Percentiles rank a stretch among this genome's conserved stretches.
These are phyloP conservation scores for Torymus texanus DNA, from an alignment of 2,888 invertebrate species.

Conservation along the genomic window DNA sequence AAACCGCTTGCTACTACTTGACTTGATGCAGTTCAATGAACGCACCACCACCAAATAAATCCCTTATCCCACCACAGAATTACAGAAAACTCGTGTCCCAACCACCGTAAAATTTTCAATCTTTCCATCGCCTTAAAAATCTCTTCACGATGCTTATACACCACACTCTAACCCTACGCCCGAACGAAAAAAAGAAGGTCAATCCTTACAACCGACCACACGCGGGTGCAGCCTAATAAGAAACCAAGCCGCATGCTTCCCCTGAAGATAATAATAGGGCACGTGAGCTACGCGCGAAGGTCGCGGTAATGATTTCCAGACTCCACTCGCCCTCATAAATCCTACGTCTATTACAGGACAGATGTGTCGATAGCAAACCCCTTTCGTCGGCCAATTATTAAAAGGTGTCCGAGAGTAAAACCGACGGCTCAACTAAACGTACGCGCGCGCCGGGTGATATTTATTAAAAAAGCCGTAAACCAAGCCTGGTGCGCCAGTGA, in stretches of 20 bases:
- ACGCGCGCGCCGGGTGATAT: background rate
- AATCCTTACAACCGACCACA: slow-evolving; percentile 15
- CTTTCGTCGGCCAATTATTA: slow-evolving; percentile 56
- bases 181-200: background rate
- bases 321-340: slow-evolving; percentile 68
- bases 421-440: slow-evolving; percentile 52
- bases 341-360: slow-evolving; percentile 71
- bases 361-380: slow-evolving; percentile 70
- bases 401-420: slow-evolving; percentile 43
- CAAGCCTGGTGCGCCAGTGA: no score
- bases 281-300: slow-evolving; percentile 46
- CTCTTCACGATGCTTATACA: no score
- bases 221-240: slow-evolving; percentile 49
- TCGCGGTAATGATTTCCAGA: slow-evolving; percentile 67
- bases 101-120: slow-evolving; percentile 19
- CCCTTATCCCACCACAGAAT: background rate
- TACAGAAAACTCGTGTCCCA: slow-evolving; percentile 10
- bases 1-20: no score
- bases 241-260: slow-evolving; percentile 20
- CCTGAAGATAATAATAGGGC: slow-evolving; percentile 46
- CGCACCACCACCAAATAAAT: background rate
- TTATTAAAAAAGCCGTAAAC: no score
- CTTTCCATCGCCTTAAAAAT: no score
- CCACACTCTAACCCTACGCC: no score
- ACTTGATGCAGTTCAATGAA: background rate